Conservation (phyloP, 2,888 invertebrate species). For the Trichogramma dendrolimi region DNA sequence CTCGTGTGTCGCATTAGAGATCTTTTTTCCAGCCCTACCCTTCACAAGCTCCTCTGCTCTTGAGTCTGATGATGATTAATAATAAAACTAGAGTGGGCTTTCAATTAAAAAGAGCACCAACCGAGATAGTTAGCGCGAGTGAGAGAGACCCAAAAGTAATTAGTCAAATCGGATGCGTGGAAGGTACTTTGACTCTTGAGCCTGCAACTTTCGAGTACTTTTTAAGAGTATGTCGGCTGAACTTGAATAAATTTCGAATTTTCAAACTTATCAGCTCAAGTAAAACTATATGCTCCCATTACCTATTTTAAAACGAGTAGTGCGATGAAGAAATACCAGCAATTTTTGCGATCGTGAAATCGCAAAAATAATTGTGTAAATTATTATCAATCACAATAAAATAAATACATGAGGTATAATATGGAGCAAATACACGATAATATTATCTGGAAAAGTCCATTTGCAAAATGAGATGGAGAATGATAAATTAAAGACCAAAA, state of each 20-base stretch:
- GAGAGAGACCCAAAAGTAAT: constrained; percentile 2
- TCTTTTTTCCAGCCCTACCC: not conserved
- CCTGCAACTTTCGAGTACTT: too few relatives aligned
- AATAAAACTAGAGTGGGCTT: constrained; percentile 4
- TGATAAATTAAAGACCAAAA: constrained; percentile 11
- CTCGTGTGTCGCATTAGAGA: not conserved
- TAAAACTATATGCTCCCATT: not conserved
- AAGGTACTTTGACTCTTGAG: not conserved
- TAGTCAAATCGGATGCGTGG: not conserved
- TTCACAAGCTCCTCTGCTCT: constrained; percentile 9
- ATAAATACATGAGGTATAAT: too few relatives aligned
- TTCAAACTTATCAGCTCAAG: not conserved
- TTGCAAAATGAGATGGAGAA: not conserved
- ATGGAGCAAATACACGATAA: too few relatives aligned
- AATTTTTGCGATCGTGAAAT: not conserved
- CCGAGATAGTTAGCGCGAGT: constrained; percentile 8
- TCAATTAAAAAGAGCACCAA: constrained; percentile 15
- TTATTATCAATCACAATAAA: too few relatives aligned
- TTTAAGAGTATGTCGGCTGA: too few relatives aligned
- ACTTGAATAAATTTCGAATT: too few relatives aligned
- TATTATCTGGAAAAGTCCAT: too few relatives aligned
- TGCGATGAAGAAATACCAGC: not conserved
- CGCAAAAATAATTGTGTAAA: not conserved
- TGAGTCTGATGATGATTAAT: constrained; percentile 16
- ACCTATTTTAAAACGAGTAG: not conserved